These are phyloP conservation scores for Peucedramus taeniatus DNA, from an alignment of 2,113 vertebrate species.

Conservation along the genomic window DNA sequence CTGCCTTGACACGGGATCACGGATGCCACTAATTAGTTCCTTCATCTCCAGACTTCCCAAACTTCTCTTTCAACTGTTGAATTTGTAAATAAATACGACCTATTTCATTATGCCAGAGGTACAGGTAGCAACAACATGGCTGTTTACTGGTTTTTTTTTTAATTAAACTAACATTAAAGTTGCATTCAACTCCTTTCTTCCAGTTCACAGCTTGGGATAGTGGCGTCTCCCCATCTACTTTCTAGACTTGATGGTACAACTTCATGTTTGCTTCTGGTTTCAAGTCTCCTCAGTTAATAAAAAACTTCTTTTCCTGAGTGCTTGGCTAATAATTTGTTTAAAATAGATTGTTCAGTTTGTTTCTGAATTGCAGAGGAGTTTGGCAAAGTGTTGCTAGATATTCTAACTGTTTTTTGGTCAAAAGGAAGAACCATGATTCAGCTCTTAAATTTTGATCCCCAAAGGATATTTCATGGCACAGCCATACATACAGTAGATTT, in stretches of 20 bases:
- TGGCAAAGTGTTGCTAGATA: neutral
- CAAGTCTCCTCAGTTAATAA: neutral
- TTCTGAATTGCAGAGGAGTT: neutral
- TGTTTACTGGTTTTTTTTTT: neutral
- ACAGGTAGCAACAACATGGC: neutral
- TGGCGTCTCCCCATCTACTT: neutral
- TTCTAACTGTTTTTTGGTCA: neutral
- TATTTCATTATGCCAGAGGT: neutral
- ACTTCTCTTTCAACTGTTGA: neutral
- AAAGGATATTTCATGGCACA: neutral
- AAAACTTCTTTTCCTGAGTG: neutral
- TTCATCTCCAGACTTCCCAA: neutral
- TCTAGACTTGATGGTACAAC: neutral
- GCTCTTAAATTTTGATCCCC: neutral
- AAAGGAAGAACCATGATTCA: neutral
- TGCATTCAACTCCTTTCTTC: neutral
- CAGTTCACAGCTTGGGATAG: neutral
- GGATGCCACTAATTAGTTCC: neutral
- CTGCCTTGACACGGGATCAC: neutral
- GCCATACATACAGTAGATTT: neutral
- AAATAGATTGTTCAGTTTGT: neutral
- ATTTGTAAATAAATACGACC: neutral
- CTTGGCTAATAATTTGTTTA: neutral
- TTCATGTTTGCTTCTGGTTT: neutral
- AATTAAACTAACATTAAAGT: neutral